Percentiles rank a stretch among this genome's conserved stretches.
phyloP scores from a whole-genome alignment of 2,113 vertebrate genomes.

The Micronycteris hirsuta region DNA sequence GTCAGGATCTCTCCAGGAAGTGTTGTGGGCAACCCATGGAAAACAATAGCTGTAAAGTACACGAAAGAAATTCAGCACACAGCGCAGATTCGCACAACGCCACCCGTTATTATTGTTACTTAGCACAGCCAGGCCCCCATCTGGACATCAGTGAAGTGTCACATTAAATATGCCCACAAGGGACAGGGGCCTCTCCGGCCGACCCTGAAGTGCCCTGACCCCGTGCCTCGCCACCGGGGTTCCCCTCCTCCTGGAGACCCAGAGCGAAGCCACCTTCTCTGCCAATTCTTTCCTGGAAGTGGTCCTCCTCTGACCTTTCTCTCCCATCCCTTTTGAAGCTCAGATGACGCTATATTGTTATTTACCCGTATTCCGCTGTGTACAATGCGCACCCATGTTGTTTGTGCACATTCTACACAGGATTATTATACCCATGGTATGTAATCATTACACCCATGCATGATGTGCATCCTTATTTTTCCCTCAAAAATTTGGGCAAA shows the following conservation, averaged over 20 bases:
- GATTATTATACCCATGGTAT: no score
- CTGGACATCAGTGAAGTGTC: not conserved
- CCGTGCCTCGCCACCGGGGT: not conserved
- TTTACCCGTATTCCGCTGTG: not conserved
- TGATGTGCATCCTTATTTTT: no score
- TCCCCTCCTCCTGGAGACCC: not conserved
- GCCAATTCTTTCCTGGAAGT: not conserved
- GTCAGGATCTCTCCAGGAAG: not conserved
- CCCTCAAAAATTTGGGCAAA: no score
- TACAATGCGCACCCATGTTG: no score
- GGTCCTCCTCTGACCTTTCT: not conserved
- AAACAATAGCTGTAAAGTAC: not conserved
- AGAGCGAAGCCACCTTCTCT: not conserved
- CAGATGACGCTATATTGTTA: rapidly evolving
- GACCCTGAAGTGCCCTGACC: rapidly evolving
- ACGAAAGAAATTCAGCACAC: not conserved
- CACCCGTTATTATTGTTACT: not conserved
- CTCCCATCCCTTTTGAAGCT: not conserved
- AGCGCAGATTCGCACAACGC: not conserved
- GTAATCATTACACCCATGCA: no score
- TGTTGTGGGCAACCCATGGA: not conserved
- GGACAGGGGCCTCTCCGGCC: no score
- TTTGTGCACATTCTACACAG: no score
- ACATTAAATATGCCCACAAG: rapidly evolving
- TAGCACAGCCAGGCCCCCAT: not conserved